These are phyloP conservation scores for Chascanopsetta lugubris DNA, from an alignment of 2,113 vertebrate species.

Conservation along the genomic window DNA sequence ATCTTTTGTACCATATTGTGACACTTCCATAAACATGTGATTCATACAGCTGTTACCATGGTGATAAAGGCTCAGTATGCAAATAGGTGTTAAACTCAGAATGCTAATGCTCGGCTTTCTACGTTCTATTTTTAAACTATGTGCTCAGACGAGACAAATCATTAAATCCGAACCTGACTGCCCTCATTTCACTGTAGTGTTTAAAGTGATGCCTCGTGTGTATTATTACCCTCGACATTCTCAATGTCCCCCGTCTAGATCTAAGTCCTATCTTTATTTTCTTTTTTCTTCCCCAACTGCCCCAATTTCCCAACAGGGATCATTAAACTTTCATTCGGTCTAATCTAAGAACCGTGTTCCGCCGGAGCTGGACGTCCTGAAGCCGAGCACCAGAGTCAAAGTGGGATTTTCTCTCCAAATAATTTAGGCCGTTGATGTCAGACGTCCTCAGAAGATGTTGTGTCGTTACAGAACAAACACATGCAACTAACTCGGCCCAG, in stretches of 20 bases:
- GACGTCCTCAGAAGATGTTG: conserved; percentile 9
- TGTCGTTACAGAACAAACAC: not conserved
- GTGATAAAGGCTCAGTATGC: too few species aligned
- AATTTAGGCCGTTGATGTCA: conserved; percentile 46
- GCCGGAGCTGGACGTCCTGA: conserved; percentile 43
- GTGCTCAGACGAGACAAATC: too few species aligned
- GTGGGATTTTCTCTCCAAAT: conserved; percentile 40
- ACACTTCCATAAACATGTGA: too few species aligned
- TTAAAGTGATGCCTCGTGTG: not conserved
- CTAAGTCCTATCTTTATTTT: not conserved
- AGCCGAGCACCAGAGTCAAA: conserved; percentile 22
- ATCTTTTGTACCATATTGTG: too few species aligned
- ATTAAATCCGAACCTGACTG: too few species aligned
- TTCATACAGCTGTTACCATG: too few species aligned
- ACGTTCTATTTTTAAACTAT: too few species aligned
- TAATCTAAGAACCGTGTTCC: conserved; percentile 70
- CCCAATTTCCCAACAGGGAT: conserved; percentile 51
- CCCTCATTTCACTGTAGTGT: not conserved
- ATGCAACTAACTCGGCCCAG: not conserved
- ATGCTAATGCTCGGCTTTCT: too few species aligned
- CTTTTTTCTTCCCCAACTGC: not conserved
- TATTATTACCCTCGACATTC: conserved; percentile 9
- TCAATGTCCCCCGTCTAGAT: conserved; percentile 13
- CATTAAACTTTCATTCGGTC: conserved; percentile 66
- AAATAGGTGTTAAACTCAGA: too few species aligned